Evolutionary conservation across 2,113 vertebrate genomes (phyloP).

Genomic region (Aegotheles bennettii): DNA sequence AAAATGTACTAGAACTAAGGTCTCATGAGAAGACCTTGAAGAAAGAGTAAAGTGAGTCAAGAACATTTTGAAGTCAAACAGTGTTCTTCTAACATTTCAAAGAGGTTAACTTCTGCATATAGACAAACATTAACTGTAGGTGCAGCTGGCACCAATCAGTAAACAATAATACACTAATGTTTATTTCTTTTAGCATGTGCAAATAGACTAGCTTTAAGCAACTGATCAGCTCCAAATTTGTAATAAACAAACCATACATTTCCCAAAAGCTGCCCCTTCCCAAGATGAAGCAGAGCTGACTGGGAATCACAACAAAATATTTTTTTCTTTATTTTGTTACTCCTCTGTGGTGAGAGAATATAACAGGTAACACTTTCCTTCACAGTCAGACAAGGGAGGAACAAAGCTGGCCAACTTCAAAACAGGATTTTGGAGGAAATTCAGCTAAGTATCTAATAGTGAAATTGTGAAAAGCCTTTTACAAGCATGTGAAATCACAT

Average conservation of each 20-base stretch:
- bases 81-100: not conserved
- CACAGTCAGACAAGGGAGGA: not conserved
- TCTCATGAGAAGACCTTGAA: not conserved
- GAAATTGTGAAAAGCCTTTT: not conserved
- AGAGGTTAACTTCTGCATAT: not conserved
- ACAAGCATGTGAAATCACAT: not conserved
- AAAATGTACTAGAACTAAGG: not conserved
- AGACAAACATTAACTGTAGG: not conserved
- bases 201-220: not conserved
- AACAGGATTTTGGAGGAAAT: not conserved
- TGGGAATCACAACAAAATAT: not conserved
- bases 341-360: not conserved
- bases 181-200: not conserved
- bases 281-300: not conserved
- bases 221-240: not conserved
- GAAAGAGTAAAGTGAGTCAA: not conserved
- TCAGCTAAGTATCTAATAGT: not conserved
- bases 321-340: not conserved
- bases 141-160: not conserved
- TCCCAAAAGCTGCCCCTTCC: not conserved
- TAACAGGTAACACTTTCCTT: not conserved
- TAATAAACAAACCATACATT: not conserved
- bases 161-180: not conserved
- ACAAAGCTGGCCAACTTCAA: not conserved
- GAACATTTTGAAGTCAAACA: not conserved